Conservation (phyloP, 2,113 vertebrate species). For the Barbus barbus region DNA sequence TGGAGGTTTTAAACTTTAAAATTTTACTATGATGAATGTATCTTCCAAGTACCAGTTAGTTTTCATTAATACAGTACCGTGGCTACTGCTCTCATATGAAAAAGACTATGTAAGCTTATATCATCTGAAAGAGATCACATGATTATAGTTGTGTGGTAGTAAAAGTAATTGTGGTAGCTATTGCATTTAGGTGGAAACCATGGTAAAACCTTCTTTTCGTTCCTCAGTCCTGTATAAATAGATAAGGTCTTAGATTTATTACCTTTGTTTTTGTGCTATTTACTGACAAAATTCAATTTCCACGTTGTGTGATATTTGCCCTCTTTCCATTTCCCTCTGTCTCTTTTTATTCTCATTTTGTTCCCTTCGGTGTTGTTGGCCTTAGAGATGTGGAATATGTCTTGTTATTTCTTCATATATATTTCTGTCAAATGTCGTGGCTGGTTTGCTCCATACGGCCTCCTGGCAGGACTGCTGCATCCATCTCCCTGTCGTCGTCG, state of each 20-base stretch:
- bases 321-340: background rate
- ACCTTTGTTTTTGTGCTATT: background rate
- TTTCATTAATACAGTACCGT: background rate
- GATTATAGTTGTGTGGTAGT: background rate
- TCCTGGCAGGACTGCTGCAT: background rate
- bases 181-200: background rate
- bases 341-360: background rate
- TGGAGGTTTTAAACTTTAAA: background rate
- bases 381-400: background rate
- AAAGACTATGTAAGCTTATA: background rate
- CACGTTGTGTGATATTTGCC: background rate
- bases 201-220: background rate
- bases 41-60: background rate
- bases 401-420: slow-evolving; percentile 9
- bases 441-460: slow-evolving; percentile 2
- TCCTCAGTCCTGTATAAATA: background rate
- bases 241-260: too few species aligned
- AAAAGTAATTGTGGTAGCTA: background rate
- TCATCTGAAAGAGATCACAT: background rate
- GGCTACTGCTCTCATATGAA: background rate
- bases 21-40: background rate
- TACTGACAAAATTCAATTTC: background rate
- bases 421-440: background rate
- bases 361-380: background rate
- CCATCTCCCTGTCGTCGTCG: background rate